Percentiles rank a stretch among this genome's conserved stretches.
phyloP scores from a whole-genome alignment of 2,888 invertebrate genomes.

The Eristalinus aeneus region DNA sequence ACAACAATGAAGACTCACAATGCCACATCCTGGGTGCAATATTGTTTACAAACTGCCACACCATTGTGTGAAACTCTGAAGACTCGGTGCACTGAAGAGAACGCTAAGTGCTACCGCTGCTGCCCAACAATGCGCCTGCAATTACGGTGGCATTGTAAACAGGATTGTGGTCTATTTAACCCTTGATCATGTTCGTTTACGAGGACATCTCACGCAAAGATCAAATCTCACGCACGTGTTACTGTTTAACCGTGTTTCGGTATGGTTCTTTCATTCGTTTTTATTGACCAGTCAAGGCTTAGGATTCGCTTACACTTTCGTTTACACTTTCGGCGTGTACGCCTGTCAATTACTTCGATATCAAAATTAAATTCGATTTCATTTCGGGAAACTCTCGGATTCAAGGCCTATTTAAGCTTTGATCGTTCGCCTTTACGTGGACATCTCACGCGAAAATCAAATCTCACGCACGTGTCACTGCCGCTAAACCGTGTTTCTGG shows the following conservation, averaged over 20 bases:
- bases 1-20: constrained; percentile 41
- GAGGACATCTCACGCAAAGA: constrained; percentile 22
- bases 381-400: constrained; percentile 32
- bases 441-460: constrained; percentile 38
- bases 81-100: constrained; percentile 51
- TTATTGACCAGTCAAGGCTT: constrained; percentile 33
- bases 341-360: constrained; percentile 52
- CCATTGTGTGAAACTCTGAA: constrained; percentile 31
- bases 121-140: constrained; percentile 40
- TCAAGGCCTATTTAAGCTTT: constrained; percentile 58
- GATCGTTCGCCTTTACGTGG: constrained; percentile 50
- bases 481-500: constrained; percentile 41
- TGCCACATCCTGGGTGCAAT: constrained; percentile 68
- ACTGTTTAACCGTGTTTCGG: constrained; percentile 41
- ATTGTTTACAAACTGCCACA: constrained; percentile 60
- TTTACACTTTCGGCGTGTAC: constrained; percentile 30
- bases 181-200: constrained; percentile 52
- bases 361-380: constrained; percentile 61
- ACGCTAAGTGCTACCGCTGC: constrained; percentile 53
- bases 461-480: constrained; percentile 68
- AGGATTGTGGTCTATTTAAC: constrained; percentile 57
- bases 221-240: constrained; percentile 69
- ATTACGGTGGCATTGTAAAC: constrained; percentile 38
- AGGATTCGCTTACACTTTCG: constrained; percentile 5
- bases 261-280: constrained; percentile 10